Evolutionary conservation across 2,888 invertebrate species (phyloP).

Genomic region (Spodoptera picta): DNA sequence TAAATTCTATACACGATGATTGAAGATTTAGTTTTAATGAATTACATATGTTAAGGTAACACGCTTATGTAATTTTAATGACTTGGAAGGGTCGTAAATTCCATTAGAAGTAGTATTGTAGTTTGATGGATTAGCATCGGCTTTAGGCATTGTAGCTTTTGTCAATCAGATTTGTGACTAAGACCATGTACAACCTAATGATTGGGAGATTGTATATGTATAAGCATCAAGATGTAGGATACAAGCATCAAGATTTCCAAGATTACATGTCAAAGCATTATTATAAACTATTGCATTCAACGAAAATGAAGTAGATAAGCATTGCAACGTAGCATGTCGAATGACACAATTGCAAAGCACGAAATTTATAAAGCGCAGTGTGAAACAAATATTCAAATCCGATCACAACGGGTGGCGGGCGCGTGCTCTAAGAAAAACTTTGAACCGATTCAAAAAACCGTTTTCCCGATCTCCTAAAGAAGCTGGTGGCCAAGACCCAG

Average conservation of each 20-base stretch:
- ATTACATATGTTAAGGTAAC: conserved; percentile 9
- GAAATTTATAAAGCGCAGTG: conserved; percentile 31
- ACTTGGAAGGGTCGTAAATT: conserved; percentile 1
- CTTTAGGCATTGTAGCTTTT: too few relatives aligned
- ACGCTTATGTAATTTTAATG: conserved; percentile 15
- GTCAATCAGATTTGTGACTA: too few relatives aligned
- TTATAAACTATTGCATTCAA: conserved; percentile 12
- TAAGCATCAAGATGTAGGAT: too few relatives aligned
- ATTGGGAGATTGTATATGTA: too few relatives aligned
- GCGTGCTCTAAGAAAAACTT: conserved; percentile 77
- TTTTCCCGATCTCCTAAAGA: conserved; percentile 76
- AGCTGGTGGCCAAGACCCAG: conserved; percentile 80
- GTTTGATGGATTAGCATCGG: too few relatives aligned
- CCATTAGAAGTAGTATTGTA: background rate
- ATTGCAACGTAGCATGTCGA: conserved; percentile 21
- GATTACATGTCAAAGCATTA: background rate
- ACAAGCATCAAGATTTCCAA: background rate
- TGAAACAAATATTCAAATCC: conserved; percentile 66
- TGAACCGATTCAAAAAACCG: conserved; percentile 68
- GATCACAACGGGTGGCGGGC: conserved; percentile 66
- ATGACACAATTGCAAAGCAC: conserved; percentile 30
- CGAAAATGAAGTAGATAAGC: conserved; percentile 10
- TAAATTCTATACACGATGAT: conserved; percentile 8
- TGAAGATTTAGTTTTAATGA: conserved; percentile 24
- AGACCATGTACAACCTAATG: too few relatives aligned